phyloP scores from a whole-genome alignment of 2,888 invertebrate genomes.

The Trissoscelio sp. region DNA sequence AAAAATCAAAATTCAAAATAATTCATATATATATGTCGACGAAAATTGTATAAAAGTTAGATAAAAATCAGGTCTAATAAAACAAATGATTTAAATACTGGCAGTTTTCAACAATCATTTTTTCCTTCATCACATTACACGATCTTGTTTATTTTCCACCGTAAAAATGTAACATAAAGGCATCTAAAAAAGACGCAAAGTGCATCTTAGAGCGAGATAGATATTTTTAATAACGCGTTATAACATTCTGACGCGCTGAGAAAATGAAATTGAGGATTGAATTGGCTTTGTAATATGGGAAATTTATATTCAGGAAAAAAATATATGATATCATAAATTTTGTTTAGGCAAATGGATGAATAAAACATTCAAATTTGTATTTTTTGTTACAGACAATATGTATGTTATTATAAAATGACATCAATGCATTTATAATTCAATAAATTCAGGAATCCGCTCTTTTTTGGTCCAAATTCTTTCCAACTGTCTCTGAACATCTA shows the following conservation, averaged over 20 bases:
- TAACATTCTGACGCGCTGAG: neutral
- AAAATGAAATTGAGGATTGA: neutral
- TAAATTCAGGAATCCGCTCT: slow-evolving; percentile 15
- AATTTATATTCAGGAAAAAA: too few species aligned
- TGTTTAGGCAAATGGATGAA: too few species aligned
- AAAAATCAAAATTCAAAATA: too few species aligned
- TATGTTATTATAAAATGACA: too few species aligned
- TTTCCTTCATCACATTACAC: slow-evolving; percentile 12
- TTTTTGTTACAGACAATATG: too few species aligned
- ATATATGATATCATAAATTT: too few species aligned
- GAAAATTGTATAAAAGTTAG: neutral
- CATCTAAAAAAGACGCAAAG: neutral
- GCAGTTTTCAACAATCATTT: neutral
- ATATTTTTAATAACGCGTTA: neutral
- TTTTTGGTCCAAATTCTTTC: slow-evolving; percentile 8
- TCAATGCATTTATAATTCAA: slow-evolving; percentile 27
- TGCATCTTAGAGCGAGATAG: neutral
- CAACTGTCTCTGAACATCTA: slow-evolving; percentile 21
- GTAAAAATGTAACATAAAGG: slow-evolving; percentile 2
- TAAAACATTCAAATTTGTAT: too few species aligned
- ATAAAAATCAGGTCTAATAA: neutral
- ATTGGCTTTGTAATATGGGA: neutral
- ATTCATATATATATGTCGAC: too few species aligned
- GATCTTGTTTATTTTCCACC: slow-evolving; percentile 12
- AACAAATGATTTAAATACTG: slow-evolving; percentile 11